Evolutionary conservation across 2,888 invertebrate genomes (phyloP), one percentile per base, ranked within the genome.

Genomic region (Brachylomia viminalis): DNA sequence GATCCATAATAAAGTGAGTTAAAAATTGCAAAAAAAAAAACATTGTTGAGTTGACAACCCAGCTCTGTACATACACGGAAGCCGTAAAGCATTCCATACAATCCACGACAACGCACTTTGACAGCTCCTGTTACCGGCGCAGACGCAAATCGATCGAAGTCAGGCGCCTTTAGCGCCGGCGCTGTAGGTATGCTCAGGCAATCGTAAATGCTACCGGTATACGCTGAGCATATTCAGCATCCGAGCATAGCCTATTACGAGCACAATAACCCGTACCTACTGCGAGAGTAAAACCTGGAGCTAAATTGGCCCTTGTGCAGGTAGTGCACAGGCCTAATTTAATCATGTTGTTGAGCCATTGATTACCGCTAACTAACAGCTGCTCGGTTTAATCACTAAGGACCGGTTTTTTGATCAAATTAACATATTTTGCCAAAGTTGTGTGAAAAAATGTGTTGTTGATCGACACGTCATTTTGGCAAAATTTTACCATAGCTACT

Each of bases 111-210:
- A 70, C 68, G 52, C 27, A 58, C 52, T 30, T 69, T 2, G n/a
- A 52, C 52, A 58, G 67, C 33, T 81, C 82, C 23, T 67, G 71
- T 82, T 71, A 77, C 66, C 20, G 42, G 38, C 62, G 66, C 70
- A 33, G 45, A 49, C 80, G 61, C 82, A 64, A 68, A 38, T 69
- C n/a, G 64, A 75, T 47, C 38, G 58, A 61, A 67, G 66, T 45
- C 30, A 54, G 65, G 56, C 56, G 61, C 76, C 52, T 65, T 77
- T 77, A 77, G 64, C 82, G 77, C 82, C 72, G 82, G 80, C 82
- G 72, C 72, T 42, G 5, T 23, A n/a, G n/a, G n/a, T n/a, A 52
- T 47, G 13, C 30, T 67, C 45, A 23, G 27, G 56, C 54, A 59
- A 20, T 72, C 66, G 72, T 77, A 56, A 80, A 59, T 59, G 70